Evolutionary conservation across 1,140 invertebrate genomes (phyloP), one percentile per base, ranked within the genome.

Genomic region (Drosophila sp.): DNA sequence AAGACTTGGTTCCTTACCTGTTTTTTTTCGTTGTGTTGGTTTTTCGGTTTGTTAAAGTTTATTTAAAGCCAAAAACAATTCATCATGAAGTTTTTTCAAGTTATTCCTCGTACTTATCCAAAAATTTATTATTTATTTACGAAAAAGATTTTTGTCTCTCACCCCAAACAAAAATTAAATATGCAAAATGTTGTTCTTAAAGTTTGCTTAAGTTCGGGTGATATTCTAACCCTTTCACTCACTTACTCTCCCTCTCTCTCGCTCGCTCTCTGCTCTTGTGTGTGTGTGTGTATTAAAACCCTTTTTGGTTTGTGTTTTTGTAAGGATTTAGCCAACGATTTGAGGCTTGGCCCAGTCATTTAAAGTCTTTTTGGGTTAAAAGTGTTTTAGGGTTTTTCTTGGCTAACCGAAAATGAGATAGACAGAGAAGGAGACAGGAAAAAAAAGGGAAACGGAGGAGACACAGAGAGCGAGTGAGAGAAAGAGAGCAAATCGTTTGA

Each of bases 181-280:
- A 85, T 84, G 76, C 78, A 77, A 74, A 74, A 73, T 74, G 63
- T 61, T 66, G 81, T 84, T 81, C 81, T 86, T 85, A 78, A 81
- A 81, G 82, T 85, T 81, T 81, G 82, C 77, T 85, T 85, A 86
- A 86, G 82, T 61, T 83, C 40, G 41, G 32, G 78, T 7, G 64
- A 80, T 85, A 74, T 80, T 80, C 54, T 64, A 27, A 50, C 23
- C 44, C 44, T 50, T 47, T 50, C 25, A 7, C 23, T 62, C 77
- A 79, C 64, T 62, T 63, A 84, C 70, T 84, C 64, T 69, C 72
- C 57, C 67, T 69, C 70, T 63, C 35, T 30, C 38, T 61, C 60
- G 40, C 33, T 38, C 25, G 17, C 11, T 35, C 40, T 56, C 6
- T 7, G 30, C 61, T 50, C 58, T 66, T 65, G 47, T 72, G 27